Evolutionary conservation across 2,888 invertebrate species (phyloP).

Genomic region (Coremacera marginata): DNA sequence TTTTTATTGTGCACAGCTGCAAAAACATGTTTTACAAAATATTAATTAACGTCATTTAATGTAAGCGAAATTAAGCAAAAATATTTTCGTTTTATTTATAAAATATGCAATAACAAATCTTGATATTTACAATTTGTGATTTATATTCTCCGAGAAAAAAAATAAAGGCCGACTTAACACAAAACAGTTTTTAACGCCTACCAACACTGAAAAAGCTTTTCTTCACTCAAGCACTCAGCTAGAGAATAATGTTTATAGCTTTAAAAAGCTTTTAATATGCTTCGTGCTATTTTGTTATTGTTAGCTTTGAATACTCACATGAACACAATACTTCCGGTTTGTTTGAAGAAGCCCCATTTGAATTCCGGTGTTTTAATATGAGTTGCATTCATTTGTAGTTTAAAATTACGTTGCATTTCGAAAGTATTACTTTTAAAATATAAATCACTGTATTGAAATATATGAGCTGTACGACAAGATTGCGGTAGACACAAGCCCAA

Average conservation of each 20-base stretch:
- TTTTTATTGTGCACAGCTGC: too few species aligned
- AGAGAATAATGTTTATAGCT: background rate
- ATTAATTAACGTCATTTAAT: too few species aligned
- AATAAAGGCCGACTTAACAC: too few species aligned
- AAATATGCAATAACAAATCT: too few species aligned
- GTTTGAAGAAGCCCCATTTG: constrained; percentile 54
- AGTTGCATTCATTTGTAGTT: constrained; percentile 57
- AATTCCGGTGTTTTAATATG: constrained; percentile 57
- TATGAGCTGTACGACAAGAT: constrained; percentile 63
- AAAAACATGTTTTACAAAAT: too few species aligned
- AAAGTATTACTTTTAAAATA: constrained; percentile 60
- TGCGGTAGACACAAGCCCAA: constrained; percentile 70
- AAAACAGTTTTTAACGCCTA: background rate
- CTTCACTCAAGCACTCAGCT: background rate
- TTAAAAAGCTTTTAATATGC: constrained; percentile 1
- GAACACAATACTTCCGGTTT: constrained; percentile 52
- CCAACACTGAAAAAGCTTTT: background rate
- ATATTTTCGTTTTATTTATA: too few species aligned
- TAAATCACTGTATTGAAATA: constrained; percentile 53
- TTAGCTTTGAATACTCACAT: constrained; percentile 51
- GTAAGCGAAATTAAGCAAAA: too few species aligned
- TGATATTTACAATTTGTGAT: too few species aligned
- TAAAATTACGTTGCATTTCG: constrained; percentile 59
- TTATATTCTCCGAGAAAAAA: too few species aligned
- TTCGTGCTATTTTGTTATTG: constrained; percentile 32